Percentiles rank a stretch among this genome's conserved stretches.
phyloP scores from a whole-genome alignment of 2,113 vertebrate genomes.

The Calonectris borealis region DNA sequence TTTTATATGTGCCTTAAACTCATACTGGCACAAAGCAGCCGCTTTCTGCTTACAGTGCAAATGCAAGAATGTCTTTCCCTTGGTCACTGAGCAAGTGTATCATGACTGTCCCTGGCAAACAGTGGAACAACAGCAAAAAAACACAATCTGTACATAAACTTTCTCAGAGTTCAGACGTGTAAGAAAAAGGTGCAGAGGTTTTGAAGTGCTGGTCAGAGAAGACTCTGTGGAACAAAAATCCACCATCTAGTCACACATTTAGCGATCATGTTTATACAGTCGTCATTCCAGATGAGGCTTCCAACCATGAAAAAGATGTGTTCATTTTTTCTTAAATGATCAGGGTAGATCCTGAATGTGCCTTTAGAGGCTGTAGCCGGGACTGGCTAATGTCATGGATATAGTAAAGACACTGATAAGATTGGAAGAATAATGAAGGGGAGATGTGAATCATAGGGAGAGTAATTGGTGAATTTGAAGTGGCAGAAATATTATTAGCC shows the following conservation, averaged over 20 bases:
- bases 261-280: neutral
- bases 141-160: accelerated
- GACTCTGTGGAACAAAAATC: neutral
- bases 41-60: neutral
- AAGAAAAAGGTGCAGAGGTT: neutral
- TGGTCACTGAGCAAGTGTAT: neutral
- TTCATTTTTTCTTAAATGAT: neutral
- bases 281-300: neutral
- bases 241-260: neutral
- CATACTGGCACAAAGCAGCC: neutral
- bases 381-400: neutral
- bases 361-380: neutral
- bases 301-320: neutral
- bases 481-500: neutral
- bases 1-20: conserved; percentile 5
- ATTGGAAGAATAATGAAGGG: neutral
- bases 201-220: neutral
- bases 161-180: neutral
- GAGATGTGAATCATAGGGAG: neutral
- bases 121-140: neutral
- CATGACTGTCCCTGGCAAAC: neutral
- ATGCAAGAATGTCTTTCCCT: neutral
- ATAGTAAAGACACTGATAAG: neutral
- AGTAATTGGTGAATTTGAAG: neutral
- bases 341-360: neutral